Evolutionary conservation across 2,888 invertebrate genomes (phyloP), one percentile per base, ranked within the genome.

Genomic region (Melinopterus prodromus): DNA sequence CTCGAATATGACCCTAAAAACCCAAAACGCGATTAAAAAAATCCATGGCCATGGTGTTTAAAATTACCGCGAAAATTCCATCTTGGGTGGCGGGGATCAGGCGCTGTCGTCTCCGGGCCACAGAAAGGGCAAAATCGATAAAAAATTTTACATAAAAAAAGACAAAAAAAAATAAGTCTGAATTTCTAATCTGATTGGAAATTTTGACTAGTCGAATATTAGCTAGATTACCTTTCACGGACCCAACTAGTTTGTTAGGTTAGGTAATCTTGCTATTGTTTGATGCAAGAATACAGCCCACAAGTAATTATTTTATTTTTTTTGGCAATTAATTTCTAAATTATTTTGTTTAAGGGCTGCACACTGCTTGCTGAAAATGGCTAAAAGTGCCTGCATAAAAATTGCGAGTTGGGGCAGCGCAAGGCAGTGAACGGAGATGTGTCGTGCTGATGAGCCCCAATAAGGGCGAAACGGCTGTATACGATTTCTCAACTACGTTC

Each of bases 401-500:
- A 26, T 26, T 26, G 26, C 26, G 26, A 26, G 26, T 53, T n/a
- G 16, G 53, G 53, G 5, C 53, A 53, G 53, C 53, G 53, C 53
- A 53, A 53, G 26, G 53, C 53, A 12, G 12, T 53, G 36, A n/a
- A 26, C 16, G 77, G 77, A 80, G 79, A 80, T 80, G 74, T 80
- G 70, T 75, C 79, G 79, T 80, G 79, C 79, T 80, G 79, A 80
- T 69, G 79, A 80, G 79, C 77, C 79, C 79, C 70, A 80, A 80
- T 9, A 15, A 80, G 79, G 77, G 75, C 79, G 79, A 80, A 80
- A 80, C 79, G 75, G 79, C 79, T 80, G 79, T 77, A 74, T 36
- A 36, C 75, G 79, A 72, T 77, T 70, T 80, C 37, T 77, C 53
- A 6, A 53, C 1, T 53, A 4, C 12, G 53, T 53, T 53, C 53